Percentiles rank a stretch among this genome's conserved stretches.
Evolutionary conservation across 2,888 invertebrate genomes (phyloP).

Genomic region (Apotomis betuletana): DNA sequence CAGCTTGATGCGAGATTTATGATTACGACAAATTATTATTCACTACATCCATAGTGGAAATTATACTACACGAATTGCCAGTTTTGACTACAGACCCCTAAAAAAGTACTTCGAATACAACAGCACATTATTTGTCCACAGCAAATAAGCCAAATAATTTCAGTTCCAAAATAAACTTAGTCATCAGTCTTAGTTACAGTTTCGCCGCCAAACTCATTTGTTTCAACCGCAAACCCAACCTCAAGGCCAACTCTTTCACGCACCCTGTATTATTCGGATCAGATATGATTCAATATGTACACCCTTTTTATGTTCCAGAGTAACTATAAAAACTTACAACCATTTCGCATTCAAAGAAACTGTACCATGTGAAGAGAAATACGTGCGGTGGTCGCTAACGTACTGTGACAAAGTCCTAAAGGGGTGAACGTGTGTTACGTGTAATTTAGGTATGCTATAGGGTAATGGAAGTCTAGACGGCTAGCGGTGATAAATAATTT

Average conservation of each 20-base stretch:
- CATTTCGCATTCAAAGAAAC: neutral
- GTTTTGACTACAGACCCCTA: too few relatives aligned
- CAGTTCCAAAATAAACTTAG: neutral
- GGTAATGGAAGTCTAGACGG: conserved; percentile 12
- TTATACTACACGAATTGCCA: too few relatives aligned
- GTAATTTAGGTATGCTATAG: conserved; percentile 3
- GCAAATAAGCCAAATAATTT: neutral
- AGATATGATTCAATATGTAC: conserved; percentile 22
- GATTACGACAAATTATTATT: too few relatives aligned
- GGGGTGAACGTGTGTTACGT: neutral
- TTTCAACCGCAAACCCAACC: conserved; percentile 4
- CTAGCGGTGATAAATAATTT: conserved; percentile 15
- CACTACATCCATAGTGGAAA: too few relatives aligned
- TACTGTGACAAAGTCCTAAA: conserved; percentile 7
- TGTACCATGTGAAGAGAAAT: neutral
- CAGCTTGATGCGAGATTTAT: too few relatives aligned
- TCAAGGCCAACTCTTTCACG: conserved; percentile 18
- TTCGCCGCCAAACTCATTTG: conserved; percentile 7
- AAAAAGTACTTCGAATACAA: too few relatives aligned
- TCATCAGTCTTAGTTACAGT: conserved; percentile 4
- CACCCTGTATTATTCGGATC: conserved; percentile 23
- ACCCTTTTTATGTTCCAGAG: conserved; percentile 1
- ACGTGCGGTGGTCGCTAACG: neutral
- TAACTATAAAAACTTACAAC: conserved; percentile 6
- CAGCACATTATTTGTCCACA: too few relatives aligned